These are phyloP conservation scores for Tinea semifulvella DNA, from an alignment of 2,888 invertebrate species.

Conservation along the genomic window DNA sequence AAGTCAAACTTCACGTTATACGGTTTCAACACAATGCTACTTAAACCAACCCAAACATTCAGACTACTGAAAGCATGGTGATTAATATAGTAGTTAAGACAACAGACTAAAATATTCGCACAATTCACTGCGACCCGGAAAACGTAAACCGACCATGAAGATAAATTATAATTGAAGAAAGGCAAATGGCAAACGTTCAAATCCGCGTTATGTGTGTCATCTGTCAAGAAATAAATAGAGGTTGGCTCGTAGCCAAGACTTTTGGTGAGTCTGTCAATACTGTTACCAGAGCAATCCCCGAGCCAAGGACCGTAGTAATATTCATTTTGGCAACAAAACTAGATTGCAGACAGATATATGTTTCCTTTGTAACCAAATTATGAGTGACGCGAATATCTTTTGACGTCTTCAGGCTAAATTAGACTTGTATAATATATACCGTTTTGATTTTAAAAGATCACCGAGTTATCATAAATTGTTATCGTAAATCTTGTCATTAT, in stretches of 20 bases:
- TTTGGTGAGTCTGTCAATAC: conserved; percentile 13
- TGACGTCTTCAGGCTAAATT: conserved; percentile 7
- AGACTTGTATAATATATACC: conserved; percentile 1
- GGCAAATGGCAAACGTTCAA: conserved; percentile 15
- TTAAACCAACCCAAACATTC: not conserved
- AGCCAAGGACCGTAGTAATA: conserved; percentile 12
- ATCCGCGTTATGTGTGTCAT: conserved; percentile 17
- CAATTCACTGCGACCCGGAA: conserved; percentile 8
- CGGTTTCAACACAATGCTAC: not conserved
- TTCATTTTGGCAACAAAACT: conserved; percentile 13
- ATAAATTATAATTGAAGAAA: conserved; percentile 14
- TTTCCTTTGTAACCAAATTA: conserved; percentile 12
- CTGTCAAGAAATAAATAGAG: conserved; percentile 17
- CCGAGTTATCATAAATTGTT: no score
- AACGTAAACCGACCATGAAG: conserved; percentile 2
- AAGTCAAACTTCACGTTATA: conserved; percentile 9
- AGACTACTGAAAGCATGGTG: not conserved
- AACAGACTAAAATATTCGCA: not conserved
- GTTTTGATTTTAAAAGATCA: no score
- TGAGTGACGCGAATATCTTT: conserved; percentile 4
- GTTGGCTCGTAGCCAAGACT: conserved; percentile 11
- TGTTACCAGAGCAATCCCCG: conserved; percentile 13
- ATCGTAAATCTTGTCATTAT: no score
- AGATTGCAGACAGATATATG: conserved; percentile 12
- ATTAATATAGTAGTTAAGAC: not conserved